These are phyloP conservation scores for Arenaria interpres DNA, from an alignment of 2,113 vertebrate species.

Conservation along the genomic window DNA sequence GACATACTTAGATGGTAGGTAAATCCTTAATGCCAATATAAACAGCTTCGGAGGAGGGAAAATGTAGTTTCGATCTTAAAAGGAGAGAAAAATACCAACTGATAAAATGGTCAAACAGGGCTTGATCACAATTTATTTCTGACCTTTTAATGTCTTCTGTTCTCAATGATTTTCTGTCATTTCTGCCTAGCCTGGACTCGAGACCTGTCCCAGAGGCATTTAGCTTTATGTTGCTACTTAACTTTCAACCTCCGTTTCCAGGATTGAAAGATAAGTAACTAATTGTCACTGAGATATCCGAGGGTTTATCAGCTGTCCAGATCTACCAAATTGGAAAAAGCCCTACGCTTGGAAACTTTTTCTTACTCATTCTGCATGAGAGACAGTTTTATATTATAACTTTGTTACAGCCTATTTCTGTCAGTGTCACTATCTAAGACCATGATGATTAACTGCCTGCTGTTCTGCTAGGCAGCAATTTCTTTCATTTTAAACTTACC, in stretches of 20 bases:
- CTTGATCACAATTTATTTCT: constrained; percentile 81
- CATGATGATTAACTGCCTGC: background rate
- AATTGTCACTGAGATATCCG: constrained; percentile 57
- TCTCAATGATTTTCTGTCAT: constrained; percentile 80
- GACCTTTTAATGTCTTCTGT: constrained; percentile 77
- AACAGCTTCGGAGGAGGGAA: constrained; percentile 51
- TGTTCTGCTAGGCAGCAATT: background rate
- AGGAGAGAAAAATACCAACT: constrained; percentile 69
- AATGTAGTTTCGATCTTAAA: constrained; percentile 55
- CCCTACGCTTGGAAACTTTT: constrained; percentile 5
- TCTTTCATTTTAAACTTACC: background rate
- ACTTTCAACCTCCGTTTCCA: constrained; percentile 68
- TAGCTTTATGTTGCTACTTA: constrained; percentile 70
- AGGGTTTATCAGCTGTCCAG: constrained; percentile 56
- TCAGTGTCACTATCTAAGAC: background rate
- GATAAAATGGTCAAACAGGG: constrained; percentile 77
- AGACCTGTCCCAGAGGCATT: constrained; percentile 62
- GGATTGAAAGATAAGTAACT: constrained; percentile 70
- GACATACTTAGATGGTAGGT: constrained; percentile 41
- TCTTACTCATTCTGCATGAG: background rate
- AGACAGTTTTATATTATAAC: background rate
- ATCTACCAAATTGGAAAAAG: constrained; percentile 27
- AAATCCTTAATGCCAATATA: constrained; percentile 51
- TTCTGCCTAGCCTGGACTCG: constrained; percentile 58
- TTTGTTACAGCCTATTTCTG: background rate